phyloP scores from a whole-genome alignment of 2,797 vertebrate species.

The Odontamblyopus lacepedii region DNA sequence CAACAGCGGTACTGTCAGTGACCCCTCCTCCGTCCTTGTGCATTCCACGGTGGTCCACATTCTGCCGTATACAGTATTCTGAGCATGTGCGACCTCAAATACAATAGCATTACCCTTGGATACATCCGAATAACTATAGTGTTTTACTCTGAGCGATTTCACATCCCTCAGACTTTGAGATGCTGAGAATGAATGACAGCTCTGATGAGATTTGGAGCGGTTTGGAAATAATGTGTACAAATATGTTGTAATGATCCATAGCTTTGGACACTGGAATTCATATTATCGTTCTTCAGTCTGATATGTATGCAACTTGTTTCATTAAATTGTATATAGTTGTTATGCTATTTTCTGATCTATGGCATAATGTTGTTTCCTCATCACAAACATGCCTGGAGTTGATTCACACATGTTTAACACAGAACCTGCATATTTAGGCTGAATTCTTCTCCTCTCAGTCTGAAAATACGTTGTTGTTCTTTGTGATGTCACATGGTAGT shows the following conservation, averaged over 20 bases:
- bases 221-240: slow-evolving; percentile 21
- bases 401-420: too few species aligned
- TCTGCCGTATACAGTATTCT: slow-evolving; percentile 42
- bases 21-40: slow-evolving; percentile 16
- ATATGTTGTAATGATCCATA: slow-evolving; percentile 14
- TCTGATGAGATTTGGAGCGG: slow-evolving; percentile 24
- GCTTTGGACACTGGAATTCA: background rate
- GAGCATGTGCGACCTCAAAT: slow-evolving; percentile 58
- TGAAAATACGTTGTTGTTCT: too few species aligned
- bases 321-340: too few species aligned
- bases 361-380: too few species aligned
- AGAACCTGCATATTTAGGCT: too few species aligned
- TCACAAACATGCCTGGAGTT: too few species aligned
- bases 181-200: slow-evolving; percentile 29
- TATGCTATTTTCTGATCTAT: too few species aligned
- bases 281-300: background rate
- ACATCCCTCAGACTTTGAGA: slow-evolving; percentile 29
- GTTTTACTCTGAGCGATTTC: slow-evolving; percentile 23
- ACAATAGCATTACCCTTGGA: slow-evolving; percentile 50
- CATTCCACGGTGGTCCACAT: slow-evolving; percentile 6
- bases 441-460: too few species aligned
- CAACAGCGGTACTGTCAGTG: background rate
- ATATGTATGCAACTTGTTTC: too few species aligned
- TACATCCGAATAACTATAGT: slow-evolving; percentile 19
- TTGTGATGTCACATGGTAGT: too few species aligned